Base-by-base conservation (phyloP, 2,113 vertebrate genomes). In the Tychaedon coryphoeus region DNA sequence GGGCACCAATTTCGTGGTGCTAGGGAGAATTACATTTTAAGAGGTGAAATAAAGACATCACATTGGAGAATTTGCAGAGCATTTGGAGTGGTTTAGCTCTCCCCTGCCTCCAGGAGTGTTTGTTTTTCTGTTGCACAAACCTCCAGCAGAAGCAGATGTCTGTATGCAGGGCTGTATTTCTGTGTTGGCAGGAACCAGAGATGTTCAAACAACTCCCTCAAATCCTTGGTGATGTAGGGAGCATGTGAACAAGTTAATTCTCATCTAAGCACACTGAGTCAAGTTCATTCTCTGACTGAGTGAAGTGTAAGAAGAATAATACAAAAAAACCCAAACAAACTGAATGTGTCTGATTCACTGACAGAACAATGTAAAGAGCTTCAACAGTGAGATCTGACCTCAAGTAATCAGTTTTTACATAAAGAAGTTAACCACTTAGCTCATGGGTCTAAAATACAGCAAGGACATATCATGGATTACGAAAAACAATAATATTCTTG, bases 21-120 rank as follows among this genome's bases (percentile, higher is more conserved):
- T 33, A 22, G 48, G 18, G 26, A 83, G 28, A 83, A 72, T 31
- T 42, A 13, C 10, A 20, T 71, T 67, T 67, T 64, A 72, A 79
- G 48, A 75, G 14, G 8, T 34, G 28, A 34, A 67, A 57, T 17
- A 86, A 38, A 58, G 66, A 38, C 0, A 0, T n/a, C 43, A 45
- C 45, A 10, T 2, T 36, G 53, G 48, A 75, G 72, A 50, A 64
- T 43, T 42, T 61, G 33, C 48, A 47, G 53, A 67, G 48, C 40
- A n/a, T 93, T 89, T 54, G 34, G 66, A 31, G 53, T 17, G n/a
- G 43, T 40, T 79, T 51, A 64, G 33, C 40, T 50, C 51, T 60
- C 17, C 42, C 38, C 53, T 75, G 58, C 29, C 36, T 85, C 60
- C 34, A 56, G 48, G 13, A 56, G 34, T 62, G 47, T 92, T 87